phyloP scores from a whole-genome alignment of 2,888 invertebrate species.

The Venusia cambrica region DNA sequence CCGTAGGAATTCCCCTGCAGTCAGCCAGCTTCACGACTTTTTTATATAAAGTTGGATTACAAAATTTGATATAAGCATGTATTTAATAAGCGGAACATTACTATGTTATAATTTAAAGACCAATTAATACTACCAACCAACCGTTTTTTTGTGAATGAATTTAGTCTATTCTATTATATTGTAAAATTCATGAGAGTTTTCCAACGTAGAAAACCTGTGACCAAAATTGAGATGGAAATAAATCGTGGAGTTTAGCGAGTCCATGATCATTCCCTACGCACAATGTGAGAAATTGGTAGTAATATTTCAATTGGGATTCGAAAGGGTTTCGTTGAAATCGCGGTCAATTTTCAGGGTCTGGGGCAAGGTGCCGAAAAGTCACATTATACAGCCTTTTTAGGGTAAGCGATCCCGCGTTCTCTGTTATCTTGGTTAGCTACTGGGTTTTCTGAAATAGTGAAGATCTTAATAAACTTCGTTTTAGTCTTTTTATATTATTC shows the following conservation, averaged over 20 bases:
- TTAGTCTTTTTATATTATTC: no score
- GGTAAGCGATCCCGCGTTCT: conserved; percentile 20
- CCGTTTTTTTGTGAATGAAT: no score
- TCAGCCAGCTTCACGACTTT: no score
- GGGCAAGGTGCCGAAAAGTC: conserved; percentile 30
- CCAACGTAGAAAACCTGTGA: conserved; percentile 30
- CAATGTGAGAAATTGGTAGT: conserved; percentile 31
- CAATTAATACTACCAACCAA: no score
- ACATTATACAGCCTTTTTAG: conserved; percentile 25
- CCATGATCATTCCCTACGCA: conserved; percentile 30
- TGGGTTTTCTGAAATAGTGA: conserved; percentile 23
- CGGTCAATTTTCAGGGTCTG: conserved; percentile 31
- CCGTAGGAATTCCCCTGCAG: no score
- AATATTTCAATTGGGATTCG: conserved; percentile 36
- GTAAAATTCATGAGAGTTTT: conserved; percentile 28
- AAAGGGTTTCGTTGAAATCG: conserved; percentile 26
- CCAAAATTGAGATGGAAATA: conserved; percentile 41
- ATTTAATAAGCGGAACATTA: no score
- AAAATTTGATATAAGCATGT: no score
- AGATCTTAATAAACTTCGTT: no score
- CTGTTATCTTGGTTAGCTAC: conserved; percentile 22
- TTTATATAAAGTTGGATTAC: no score
- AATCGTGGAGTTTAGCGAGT: conserved; percentile 32
- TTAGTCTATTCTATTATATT: no score
- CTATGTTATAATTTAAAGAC: no score